Evolutionary conservation across 35 echinoderm and acorn worm species (phyloP), one percentile per base, ranked within the genome.

Genomic region (Chiridota heheva): DNA sequence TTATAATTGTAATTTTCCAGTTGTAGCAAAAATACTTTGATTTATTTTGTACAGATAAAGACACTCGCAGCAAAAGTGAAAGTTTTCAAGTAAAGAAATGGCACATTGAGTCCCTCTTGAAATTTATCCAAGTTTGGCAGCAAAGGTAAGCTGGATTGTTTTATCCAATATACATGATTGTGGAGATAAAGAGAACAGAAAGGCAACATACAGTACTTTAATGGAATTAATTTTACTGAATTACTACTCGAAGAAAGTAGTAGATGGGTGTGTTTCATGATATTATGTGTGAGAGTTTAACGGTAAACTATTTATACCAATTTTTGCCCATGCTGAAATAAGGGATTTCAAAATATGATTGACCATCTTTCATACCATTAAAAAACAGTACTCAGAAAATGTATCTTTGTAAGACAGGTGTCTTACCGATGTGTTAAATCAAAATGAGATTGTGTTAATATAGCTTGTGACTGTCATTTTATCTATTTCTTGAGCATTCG

Each of bases 61-160:
- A n/a, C n/a, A n/a, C n/a, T n/a, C n/a, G n/a, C n/a, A n/a, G n/a
- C n/a, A n/a, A n/a, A n/a, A n/a, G n/a, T n/a, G 71, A 76, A 66
- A 87, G 66, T 61, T 80, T 78, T 87, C 72, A 87, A 38, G 58
- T 87, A 17, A 37, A 67, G 28, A 87, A 87, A 40, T 60, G 79
- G 20, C 60, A 87, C 67, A 73, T 87, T 64, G 77, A 73, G 84
- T 78, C 60, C 17, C 32, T 87, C 5, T 77, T 80, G 4, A 66
- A 87, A 15, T 87, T 80, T 41, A 78, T 73, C 35, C 72, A 87
- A 49, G 73, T 62, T 10, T 87, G 77, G 55, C 38, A 43, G 22
- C 84, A 87, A 36, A 77, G 84, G 84, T 87, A 87, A 43, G 56
- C 73, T 20, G 17, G 20, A 22, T 59, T 55, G 8, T 68, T 28